Evolutionary conservation across 1,140 invertebrate genomes (phyloP), one percentile per base, ranked within the genome.

Genomic region (Microplitis demolitor): DNA sequence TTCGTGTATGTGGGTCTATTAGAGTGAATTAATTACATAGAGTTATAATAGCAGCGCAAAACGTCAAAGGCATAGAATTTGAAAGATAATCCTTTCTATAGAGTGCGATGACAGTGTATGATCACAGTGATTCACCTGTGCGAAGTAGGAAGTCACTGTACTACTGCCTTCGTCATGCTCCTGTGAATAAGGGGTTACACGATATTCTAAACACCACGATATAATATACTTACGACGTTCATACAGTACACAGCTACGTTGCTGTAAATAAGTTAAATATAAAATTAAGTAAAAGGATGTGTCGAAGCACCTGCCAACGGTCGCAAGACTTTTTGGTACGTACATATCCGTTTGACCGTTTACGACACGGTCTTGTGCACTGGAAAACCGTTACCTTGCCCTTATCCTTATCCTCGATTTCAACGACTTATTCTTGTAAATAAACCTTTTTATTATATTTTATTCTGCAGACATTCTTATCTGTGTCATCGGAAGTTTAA

Each of bases 311-410:
- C 72, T 74, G 75, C 66, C 53, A 74, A 76, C 75, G 4, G 75
- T 69, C 72, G 66, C 54, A 58, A 63, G 66, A n/a, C 33, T 34
- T 71, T 69, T 54, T 24, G 56, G 51, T 56, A 62, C 75, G 6
- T 9, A 45, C 39, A 45, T 45, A 71, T 76, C 71, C 75, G 72
- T 73, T 72, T 73, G 75, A 67, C 75, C 75, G 75, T 76, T 76
- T 69, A 71, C 63, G 72, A 73, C 64, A 76, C 75, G 75, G 54
- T 71, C 61, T 35, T 69, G 67, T 61, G 56, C 53, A 39, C 53
- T 51, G 45, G 61, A 58, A 73, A 76, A 71, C 75, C 72, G 75
- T 76, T 76, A 58, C 66, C 24, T 14, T 45, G 2, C 6, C 11
- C 6, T 45, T 45, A 9, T 45, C 53, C 60, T 70, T 50, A 68